Evolutionary conservation across 1,140 invertebrate species (phyloP).

Genomic region (Sinonovacula constricta): DNA sequence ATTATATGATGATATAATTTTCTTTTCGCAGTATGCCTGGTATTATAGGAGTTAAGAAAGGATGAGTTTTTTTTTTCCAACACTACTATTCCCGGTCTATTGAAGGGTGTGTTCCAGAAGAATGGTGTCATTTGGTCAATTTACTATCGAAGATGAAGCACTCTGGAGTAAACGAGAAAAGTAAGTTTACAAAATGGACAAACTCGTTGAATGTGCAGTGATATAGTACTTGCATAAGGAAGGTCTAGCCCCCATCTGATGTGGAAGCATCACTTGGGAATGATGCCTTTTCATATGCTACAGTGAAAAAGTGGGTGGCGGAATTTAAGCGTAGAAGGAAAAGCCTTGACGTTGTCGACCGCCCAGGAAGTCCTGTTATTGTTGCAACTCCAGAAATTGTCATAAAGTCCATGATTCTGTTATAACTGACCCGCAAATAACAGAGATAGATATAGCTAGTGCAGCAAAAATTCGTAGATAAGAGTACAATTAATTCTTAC

Average conservation of each 20-base stretch:
- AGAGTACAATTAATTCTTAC: too few species aligned
- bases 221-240: slow-evolving; percentile 4
- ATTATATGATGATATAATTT: too few species aligned
- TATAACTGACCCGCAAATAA: not conserved
- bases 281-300: slow-evolving; percentile 1
- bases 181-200: slow-evolving; percentile 1
- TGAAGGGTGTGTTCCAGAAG: too few species aligned
- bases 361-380: not conserved
- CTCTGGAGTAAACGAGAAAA: slow-evolving; percentile 1
- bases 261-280: not conserved
- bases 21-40: too few species aligned
- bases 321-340: not conserved
- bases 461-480: too few species aligned
- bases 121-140: too few species aligned
- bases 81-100: too few species aligned
- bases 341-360: not conserved
- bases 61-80: too few species aligned
- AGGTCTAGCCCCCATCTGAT: not conserved
- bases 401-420: too few species aligned
- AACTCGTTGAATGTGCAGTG: too few species aligned
- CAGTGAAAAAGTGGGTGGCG: slow-evolving; percentile 3
- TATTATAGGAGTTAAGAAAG: too few species aligned
- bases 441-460: not conserved
- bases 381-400: slow-evolving; percentile 1
- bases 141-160: too few species aligned